Conservation (phyloP, 2,113 vertebrate species). For the Calyptomena viridis region DNA sequence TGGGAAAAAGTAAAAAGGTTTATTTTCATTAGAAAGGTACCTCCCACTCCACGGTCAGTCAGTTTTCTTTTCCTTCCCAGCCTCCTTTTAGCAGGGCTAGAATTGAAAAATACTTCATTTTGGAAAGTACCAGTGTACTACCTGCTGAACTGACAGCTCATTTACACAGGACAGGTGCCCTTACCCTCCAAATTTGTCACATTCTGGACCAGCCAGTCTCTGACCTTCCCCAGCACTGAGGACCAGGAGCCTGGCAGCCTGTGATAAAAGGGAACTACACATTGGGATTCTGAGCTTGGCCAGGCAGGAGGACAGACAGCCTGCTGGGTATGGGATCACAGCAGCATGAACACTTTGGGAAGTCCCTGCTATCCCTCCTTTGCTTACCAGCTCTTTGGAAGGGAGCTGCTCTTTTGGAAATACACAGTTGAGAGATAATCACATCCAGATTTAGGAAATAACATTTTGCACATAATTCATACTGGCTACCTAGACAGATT, state of each 20-base stretch:
- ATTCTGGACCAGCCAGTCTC: background rate
- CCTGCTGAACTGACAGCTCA: background rate
- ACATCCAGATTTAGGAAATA: conserved; percentile 42
- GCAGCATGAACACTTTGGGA: background rate
- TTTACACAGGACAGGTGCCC: rapidly evolving
- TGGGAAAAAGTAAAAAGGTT: background rate
- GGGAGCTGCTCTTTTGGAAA: conserved; percentile 1
- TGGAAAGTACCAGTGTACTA: background rate
- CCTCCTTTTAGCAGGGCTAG: background rate
- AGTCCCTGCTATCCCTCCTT: background rate
- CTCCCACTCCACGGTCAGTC: background rate
- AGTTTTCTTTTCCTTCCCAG: background rate
- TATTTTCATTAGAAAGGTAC: background rate
- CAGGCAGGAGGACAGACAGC: background rate
- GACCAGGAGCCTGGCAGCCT: background rate
- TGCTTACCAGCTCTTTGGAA: background rate
- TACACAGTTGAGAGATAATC: conserved; percentile 19
- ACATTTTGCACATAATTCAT: conserved; percentile 59
- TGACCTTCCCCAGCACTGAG: background rate
- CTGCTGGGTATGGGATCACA: background rate
- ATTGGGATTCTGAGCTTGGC: background rate
- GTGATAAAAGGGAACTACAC: rapidly evolving
- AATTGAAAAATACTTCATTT: background rate
- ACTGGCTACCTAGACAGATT: conserved; percentile 56
- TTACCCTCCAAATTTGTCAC: background rate